Percentiles rank a stretch among this genome's conserved stretches.
Evolutionary conservation across 2,888 invertebrate species (phyloP).

Genomic region (Drosophila yooni): DNA sequence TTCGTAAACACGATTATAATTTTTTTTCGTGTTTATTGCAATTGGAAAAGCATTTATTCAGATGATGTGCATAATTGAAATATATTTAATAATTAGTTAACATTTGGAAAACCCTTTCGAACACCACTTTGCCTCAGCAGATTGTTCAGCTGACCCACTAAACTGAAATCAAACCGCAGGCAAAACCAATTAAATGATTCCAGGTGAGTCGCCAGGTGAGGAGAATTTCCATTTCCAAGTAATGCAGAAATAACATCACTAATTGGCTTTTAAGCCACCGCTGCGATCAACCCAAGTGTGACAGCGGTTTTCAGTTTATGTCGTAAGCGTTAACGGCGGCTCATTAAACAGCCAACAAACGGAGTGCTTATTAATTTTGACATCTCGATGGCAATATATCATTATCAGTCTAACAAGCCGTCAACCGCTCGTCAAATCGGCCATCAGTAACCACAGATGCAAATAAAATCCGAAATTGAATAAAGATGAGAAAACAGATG

Average conservation of each 20-base stretch:
- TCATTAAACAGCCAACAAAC: slow-evolving; percentile 60
- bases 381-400: slow-evolving; percentile 71
- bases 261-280: slow-evolving; percentile 30
- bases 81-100: neutral
- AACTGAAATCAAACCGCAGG: neutral
- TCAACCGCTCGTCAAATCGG: slow-evolving; percentile 54
- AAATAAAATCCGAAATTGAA: slow-evolving; percentile 29
- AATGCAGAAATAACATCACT: slow-evolving; percentile 13
- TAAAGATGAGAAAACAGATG: slow-evolving; percentile 5
- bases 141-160: neutral
- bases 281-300: slow-evolving; percentile 11
- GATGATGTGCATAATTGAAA: neutral
- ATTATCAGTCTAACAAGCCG: slow-evolving; percentile 61
- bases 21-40: neutral
- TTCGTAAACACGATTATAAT: too few relatives aligned
- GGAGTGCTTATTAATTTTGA: slow-evolving; percentile 71
- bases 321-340: slow-evolving; percentile 47
- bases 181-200: slow-evolving; percentile 2
- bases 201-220: neutral
- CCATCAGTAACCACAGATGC: slow-evolving; percentile 15
- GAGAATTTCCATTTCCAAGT: neutral
- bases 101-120: neutral
- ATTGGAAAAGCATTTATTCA: neutral
- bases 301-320: slow-evolving; percentile 47
- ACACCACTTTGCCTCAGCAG: too few relatives aligned